Evolutionary conservation across 2,888 invertebrate genomes (phyloP).

Genomic region (Drosophila macrospina): DNA sequence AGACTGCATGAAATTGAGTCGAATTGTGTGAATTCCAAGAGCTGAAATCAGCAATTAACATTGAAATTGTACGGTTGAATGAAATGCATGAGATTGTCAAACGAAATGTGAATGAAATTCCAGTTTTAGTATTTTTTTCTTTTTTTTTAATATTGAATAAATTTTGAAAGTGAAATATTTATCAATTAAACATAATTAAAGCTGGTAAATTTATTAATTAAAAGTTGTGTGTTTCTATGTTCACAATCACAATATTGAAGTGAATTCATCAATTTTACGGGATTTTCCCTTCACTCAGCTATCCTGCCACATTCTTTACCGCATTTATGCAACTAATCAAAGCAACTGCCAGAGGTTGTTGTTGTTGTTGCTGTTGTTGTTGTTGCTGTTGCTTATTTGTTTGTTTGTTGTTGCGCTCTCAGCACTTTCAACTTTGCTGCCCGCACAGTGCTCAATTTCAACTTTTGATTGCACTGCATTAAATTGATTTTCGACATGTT

Average conservation of each 20-base stretch:
- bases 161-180: background rate
- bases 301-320: conserved; percentile 17
- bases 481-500: conserved; percentile 76
- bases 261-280: conserved; percentile 28
- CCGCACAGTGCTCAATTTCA: conserved; percentile 64
- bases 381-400: conserved; percentile 17
- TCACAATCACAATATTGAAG: conserved; percentile 41
- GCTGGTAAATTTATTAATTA: background rate
- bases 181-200: background rate
- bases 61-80: conserved; percentile 2
- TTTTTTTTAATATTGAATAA: background rate
- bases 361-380: conserved; percentile 34
- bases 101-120: background rate
- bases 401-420: conserved; percentile 38
- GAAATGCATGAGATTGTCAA: background rate
- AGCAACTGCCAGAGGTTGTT: conserved; percentile 30
- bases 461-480: conserved; percentile 79
- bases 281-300: conserved; percentile 8
- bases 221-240: conserved; percentile 9
- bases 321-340: conserved; percentile 58
- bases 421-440: conserved; percentile 58
- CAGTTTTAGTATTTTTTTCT: background rate
- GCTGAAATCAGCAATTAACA: background rate
- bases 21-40: background rate
- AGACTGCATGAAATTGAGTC: background rate